Evolutionary conservation across 1,140 invertebrate species (phyloP).

Genomic region (Venustaconcha ellipsiformis): DNA sequence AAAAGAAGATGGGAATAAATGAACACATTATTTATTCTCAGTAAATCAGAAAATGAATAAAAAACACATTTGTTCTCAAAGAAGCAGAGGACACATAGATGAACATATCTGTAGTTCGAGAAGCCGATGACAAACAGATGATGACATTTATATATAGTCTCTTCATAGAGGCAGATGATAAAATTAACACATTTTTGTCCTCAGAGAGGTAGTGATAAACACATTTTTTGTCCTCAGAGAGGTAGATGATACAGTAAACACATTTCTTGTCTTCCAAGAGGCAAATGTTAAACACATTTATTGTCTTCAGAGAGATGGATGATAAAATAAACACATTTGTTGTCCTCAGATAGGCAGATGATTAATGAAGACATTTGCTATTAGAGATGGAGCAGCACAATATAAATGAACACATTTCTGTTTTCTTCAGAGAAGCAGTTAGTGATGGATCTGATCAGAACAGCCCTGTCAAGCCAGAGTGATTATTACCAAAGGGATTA

Average conservation of each 20-base stretch:
- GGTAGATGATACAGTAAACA: neutral
- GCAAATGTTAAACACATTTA: neutral
- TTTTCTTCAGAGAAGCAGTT: conserved; percentile 57
- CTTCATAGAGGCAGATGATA: too few species aligned
- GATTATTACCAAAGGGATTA: conserved; percentile 58
- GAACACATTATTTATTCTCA: too few species aligned
- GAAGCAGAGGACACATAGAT: too few species aligned
- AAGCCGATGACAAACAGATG: too few species aligned
- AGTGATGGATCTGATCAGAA: conserved; percentile 62
- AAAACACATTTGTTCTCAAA: too few species aligned
- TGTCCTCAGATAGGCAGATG: neutral
- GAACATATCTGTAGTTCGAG: too few species aligned
- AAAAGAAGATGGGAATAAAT: too few species aligned
- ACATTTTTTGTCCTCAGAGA: too few species aligned
- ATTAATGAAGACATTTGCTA: neutral
- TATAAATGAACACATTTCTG: neutral
- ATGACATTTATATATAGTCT: too few species aligned
- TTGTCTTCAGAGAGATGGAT: neutral
- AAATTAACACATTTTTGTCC: too few species aligned
- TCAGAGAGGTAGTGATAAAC: too few species aligned
- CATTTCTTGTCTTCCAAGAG: neutral
- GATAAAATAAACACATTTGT: neutral
- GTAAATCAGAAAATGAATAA: too few species aligned
- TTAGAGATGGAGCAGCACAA: neutral
- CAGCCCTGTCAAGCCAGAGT: conserved; percentile 52